Percentiles rank a stretch among this genome's conserved stretches.
Conservation (phyloP, 64 coral and sea anemone species). For the Stichodactyla mertensii region DNA sequence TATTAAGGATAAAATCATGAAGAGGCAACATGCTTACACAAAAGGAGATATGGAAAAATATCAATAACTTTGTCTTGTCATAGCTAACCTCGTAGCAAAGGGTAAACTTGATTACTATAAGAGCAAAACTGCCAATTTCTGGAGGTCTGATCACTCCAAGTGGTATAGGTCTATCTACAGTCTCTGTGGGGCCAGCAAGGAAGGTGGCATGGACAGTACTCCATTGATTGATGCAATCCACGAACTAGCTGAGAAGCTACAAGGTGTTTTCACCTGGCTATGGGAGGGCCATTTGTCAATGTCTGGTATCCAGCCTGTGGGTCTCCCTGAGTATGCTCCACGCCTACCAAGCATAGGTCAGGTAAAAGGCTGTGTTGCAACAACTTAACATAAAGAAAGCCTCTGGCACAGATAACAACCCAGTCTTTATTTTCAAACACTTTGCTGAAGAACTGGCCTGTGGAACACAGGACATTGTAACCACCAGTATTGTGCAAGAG, state of each 20-base stretch:
- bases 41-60: constrained; percentile 19
- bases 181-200: constrained; percentile 22
- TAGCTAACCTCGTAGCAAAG: constrained; percentile 24
- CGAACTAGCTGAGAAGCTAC: neutral
- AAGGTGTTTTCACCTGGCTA: neutral
- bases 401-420: constrained; percentile 9
- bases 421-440: neutral
- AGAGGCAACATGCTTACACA: constrained; percentile 29
- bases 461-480: constrained; percentile 8
- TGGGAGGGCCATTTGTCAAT: neutral
- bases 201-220: neutral
- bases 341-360: constrained; percentile 19
- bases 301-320: neutral
- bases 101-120: constrained; percentile 22
- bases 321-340: neutral
- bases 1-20: constrained; percentile 13
- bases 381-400: constrained; percentile 9
- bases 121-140: constrained; percentile 1
- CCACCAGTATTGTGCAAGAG: neutral
- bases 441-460: constrained; percentile 15
- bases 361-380: constrained; percentile 9
- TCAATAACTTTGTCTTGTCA: constrained; percentile 19
- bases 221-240: neutral
- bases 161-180: constrained; percentile 28
- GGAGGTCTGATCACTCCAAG: neutral